Base-by-base conservation (phyloP, 2,888 invertebrate genomes). In the Anarsia innoxiella region DNA sequence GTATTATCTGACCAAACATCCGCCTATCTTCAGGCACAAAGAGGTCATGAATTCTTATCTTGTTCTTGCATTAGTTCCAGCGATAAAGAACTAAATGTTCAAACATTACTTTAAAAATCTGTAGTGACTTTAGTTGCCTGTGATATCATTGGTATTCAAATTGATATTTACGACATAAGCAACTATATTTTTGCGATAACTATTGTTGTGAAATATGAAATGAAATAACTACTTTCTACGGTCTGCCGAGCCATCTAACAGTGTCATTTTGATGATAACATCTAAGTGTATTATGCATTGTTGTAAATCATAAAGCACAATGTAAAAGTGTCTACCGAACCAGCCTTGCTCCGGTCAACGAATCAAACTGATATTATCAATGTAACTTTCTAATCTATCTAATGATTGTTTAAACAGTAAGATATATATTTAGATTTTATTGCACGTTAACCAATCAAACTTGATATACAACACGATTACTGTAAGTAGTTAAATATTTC, bases 311-410 rank as follows among this genome's bases (percentile, higher is more conserved):
- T 19, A 19, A 19, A 5, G 19, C 19, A 19, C 19, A 19, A 19
- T 19, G 19, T 5, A 3, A 19, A 19, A 6, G 19, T 19, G 6
- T 3, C 6, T 19, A 59, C 50, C 53, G 57, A 8, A 30, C 36
- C 16, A 11, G 1, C 13, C 9, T 14, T 2, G 8, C n/a, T 25
- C 16, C n/a, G 14, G 10, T 9, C 30, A 12, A 8, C 10, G 28
- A 28, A 48, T 45, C 40, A 36, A 43, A 43, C 41, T 48, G 58
- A 66, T 70, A 57, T 49, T 51, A 66, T 60, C 56, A 53, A 50
- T 42, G 45, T 49, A 50, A 75, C 79, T 82, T 82, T 82, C 79
- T 80, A 77, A 76, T 73, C 62, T 66, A 55, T 53, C 49, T 63
- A 3, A 5, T 33, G 23, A 9, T 12, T 4, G 12, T 23, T 59